Evolutionary conservation across 2,888 invertebrate species (phyloP), one percentile per base, ranked within the genome.

Genomic region (Auanema sp.): DNA sequence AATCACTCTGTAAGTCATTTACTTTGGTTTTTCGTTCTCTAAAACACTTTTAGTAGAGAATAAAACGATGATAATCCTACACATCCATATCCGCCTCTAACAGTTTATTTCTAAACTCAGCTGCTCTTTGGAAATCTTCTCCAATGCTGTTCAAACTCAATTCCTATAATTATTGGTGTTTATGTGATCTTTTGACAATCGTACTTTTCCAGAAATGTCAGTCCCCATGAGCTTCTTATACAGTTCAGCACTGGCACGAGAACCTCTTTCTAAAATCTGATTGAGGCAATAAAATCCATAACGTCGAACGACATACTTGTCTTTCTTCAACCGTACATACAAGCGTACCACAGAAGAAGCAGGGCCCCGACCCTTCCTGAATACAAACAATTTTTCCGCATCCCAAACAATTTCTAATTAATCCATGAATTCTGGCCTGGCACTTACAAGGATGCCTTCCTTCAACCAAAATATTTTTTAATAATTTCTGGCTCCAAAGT

Each of bases 301-400:
- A 47, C 10, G 18, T 16, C 25, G 11, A 42, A 18, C 1, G 33
- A 6, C 44, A 10, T 14, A 78, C 71, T 63, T 77, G 75, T 56
- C 73, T 66, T 57, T 82, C 79, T 47, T 80, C 80, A 16, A 67
- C 55, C 6, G 79, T 76, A 67, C 83, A 81, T 84, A 97, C 96
- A 84, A 92, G 86, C 78, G 89, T 89, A 0, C 90, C 91, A 86
- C 98, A 98, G 83, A 90, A 93, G 51, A 95, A 88, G 83, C 98
- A 98, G 0, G 95, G 93, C 0, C 98, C 98, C 10, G 94, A 91
- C 1, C 97, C 96, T 86, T 98, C 98, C 85, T 73, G 73, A 60
- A 89, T 89, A 85, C 97, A 98, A 5, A 97, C 91, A 67, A 99
- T 91, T 62, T 95, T 89, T 0, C 98, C 98, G 85, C 98, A 98